Base-by-base conservation (phyloP, 2,888 invertebrate species). In the Apodemia hepburni region DNA sequence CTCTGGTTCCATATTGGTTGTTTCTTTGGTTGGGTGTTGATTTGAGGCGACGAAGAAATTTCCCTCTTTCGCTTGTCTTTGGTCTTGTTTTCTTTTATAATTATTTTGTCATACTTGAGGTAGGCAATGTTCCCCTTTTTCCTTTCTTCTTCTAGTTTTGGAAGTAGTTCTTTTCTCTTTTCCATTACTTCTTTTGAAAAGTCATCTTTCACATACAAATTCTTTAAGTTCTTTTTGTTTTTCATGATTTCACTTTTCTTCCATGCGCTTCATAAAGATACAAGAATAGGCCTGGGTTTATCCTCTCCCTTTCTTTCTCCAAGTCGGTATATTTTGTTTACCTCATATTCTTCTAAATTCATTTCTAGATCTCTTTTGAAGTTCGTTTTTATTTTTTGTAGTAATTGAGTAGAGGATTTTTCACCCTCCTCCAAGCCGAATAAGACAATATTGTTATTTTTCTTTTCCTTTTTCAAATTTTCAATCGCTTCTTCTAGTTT, bases 381-480 rank as follows among this genome's bases (percentile, higher is more conserved):
- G 42, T n/a, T 35, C 17, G 58, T 33, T 12, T 61, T 62, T 33
- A 58, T 18, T 35, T 51, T 33, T n/a, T 60, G 17, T 1, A 64
- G 29, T 58, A 66, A 17, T 47, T 60, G 59, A 7, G 45, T 35
- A 11, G 49, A 33, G 29, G 61, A 61, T 33, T 60, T 64, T 61
- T 64, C 64, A 11, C 54, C 45, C 22, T 66, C 66, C 29, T 62
- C 49, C 49, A 66, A 54, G 22, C 64, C 64, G 42, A 57, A 64
- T 15, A 65, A 49, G 42, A 64, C 38, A 15, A 66, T 61, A 29
- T 66, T 66, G 27, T 66, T 63, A 12, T 29, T 63, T 57, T 49
- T 65, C 61, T 67, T 65, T 27, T 65, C 67, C 29, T 29, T 64
- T 61, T 68, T 59, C 8, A 68, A n/a, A 22, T 38, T 62, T 17